Conservation (phyloP, 1,140 invertebrate species). For the Asobara japonica region DNA sequence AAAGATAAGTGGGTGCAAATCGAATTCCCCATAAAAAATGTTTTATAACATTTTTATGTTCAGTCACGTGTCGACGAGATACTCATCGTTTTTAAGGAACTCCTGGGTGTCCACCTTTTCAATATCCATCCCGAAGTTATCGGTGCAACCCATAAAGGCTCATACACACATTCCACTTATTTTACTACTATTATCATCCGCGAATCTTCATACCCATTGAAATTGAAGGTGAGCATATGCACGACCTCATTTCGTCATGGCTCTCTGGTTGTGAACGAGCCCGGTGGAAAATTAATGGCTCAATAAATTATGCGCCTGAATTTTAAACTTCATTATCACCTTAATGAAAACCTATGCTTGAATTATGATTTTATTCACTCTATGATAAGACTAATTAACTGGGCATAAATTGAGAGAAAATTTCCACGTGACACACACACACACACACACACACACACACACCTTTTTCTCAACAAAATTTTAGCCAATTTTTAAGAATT, state of each 20-base stretch:
- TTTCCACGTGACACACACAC: too few relatives aligned
- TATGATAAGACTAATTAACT: neutral
- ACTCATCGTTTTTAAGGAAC: too few relatives aligned
- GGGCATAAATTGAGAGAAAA: neutral
- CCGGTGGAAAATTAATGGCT: neutral
- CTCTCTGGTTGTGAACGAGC: neutral
- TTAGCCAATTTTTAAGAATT: too few relatives aligned
- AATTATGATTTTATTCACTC: neutral
- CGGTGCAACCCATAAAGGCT: neutral
- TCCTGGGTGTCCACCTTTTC: too few relatives aligned
- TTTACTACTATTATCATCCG: constrained; percentile 10
- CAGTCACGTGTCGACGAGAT: too few relatives aligned
- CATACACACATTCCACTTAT: neutral
- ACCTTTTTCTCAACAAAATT: too few relatives aligned
- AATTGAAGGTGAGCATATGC: neutral
- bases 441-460: too few relatives aligned
- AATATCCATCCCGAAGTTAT: too few relatives aligned
- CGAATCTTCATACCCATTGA: neutral
- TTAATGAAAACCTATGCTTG: neutral
- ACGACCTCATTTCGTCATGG: constrained; percentile 19
- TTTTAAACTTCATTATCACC: neutral
- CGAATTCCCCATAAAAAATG: too few relatives aligned
- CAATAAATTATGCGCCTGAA: constrained; percentile 20
- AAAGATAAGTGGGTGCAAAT: too few relatives aligned
- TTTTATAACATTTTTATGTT: too few relatives aligned